phyloP scores from a whole-genome alignment of 1,140 invertebrate species.

The Nomia melanderi region DNA sequence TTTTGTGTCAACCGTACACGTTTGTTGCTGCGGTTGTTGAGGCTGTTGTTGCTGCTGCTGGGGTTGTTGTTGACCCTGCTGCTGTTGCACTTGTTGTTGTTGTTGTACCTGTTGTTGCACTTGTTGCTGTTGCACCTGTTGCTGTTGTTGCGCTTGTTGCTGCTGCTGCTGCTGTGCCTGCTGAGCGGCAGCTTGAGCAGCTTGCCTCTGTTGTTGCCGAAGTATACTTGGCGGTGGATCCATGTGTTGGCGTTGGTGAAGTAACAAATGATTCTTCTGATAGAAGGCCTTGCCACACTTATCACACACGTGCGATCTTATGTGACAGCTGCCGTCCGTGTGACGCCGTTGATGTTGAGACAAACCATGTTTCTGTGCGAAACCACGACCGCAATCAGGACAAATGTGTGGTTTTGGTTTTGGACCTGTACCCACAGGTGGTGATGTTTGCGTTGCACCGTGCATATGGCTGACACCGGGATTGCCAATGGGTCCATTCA shows the following conservation, averaged over 20 bases:
- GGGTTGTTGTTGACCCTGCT: constrained; percentile 64
- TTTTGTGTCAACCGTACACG: constrained; percentile 70
- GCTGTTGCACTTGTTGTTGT: constrained; percentile 64
- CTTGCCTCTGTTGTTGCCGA: constrained; percentile 80
- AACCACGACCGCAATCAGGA: constrained; percentile 91
- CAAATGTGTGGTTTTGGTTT: constrained; percentile 91
- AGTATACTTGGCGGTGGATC: constrained; percentile 84
- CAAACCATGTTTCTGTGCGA: constrained; percentile 90
- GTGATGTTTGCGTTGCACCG: constrained; percentile 78
- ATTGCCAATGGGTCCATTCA: constrained; percentile 77
- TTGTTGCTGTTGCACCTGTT: constrained; percentile 65
- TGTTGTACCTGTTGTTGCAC: constrained; percentile 62
- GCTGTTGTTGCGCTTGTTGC: constrained; percentile 63
- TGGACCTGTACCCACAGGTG: constrained; percentile 76
- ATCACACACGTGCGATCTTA: constrained; percentile 90
- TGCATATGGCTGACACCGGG: constrained; percentile 78
- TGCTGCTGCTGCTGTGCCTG: constrained; percentile 70
- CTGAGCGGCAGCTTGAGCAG: constrained; percentile 78
- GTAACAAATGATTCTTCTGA: constrained; percentile 90
- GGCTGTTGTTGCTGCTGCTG: constrained; percentile 68
- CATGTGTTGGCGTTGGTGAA: constrained; percentile 91
- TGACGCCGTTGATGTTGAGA: constrained; percentile 88
- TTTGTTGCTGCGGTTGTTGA: constrained; percentile 71
- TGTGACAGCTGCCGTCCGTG: constrained; percentile 89
- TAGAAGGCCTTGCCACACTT: constrained; percentile 94